Evolutionary conservation across 2,797 vertebrate genomes (phyloP).

Genomic region (Hylomyscus alleni): DNA sequence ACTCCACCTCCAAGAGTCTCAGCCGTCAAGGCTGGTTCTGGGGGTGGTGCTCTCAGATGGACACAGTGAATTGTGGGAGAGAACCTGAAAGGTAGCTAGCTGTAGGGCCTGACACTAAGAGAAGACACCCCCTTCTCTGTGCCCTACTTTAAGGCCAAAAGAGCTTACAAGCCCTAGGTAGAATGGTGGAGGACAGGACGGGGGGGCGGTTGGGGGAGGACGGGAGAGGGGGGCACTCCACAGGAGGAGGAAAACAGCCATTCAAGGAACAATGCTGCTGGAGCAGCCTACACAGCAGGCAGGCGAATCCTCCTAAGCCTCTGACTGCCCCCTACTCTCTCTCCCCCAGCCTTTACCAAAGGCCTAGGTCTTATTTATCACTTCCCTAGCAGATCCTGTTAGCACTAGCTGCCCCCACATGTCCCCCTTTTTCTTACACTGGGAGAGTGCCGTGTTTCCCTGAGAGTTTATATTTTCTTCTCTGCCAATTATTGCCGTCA

Average conservation of each 20-base stretch:
- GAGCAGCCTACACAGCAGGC: not conserved
- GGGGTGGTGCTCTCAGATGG: not conserved
- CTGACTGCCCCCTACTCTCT: not conserved
- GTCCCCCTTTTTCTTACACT: too few species aligned
- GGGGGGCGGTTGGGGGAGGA: too few species aligned
- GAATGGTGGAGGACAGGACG: not conserved
- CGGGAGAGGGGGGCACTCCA: not conserved
- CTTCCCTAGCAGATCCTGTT: not conserved
- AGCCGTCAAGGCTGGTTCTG: rapidly evolving
- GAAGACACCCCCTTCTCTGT: not conserved
- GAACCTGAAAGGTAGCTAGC: not conserved
- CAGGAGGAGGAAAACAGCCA: not conserved
- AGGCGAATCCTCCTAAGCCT: not conserved
- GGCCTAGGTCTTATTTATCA: not conserved
- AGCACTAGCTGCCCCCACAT: not conserved
- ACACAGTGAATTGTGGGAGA: not conserved
- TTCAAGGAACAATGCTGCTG: not conserved
- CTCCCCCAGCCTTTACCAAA: not conserved
- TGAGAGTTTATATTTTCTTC: not conserved
- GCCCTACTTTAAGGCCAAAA: not conserved
- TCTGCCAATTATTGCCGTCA: not conserved
- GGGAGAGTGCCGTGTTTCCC: not conserved
- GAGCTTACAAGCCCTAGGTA: not conserved
- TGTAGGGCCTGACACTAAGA: not conserved
- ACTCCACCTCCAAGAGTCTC: not conserved